Percentiles rank a stretch among this genome's conserved stretches.
Conservation (phyloP, 2,113 vertebrate genomes). For the Pseudonaja textilis region DNA sequence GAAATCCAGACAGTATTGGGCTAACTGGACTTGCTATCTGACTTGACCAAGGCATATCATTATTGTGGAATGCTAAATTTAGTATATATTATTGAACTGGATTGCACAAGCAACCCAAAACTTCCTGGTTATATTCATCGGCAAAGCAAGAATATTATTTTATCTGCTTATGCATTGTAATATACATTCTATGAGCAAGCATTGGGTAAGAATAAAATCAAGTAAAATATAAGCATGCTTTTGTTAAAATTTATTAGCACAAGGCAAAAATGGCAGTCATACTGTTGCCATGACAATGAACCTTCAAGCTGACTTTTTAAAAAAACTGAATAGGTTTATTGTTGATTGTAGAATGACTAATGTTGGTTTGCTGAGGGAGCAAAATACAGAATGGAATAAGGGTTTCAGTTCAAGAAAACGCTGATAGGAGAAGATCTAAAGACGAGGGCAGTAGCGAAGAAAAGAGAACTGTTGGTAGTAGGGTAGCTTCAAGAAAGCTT, state of each 20-base stretch:
- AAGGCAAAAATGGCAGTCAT: neutral
- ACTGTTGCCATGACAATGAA: neutral
- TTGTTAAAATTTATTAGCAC: neutral
- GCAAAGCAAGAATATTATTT: neutral
- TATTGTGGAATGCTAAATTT: neutral
- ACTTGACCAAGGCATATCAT: neutral
- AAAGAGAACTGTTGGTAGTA: neutral
- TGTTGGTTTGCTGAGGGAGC: neutral
- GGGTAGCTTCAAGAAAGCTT: neutral
- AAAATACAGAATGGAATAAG: neutral
- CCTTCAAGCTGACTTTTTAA: neutral
- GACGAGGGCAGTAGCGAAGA: neutral
- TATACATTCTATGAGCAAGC: neutral
- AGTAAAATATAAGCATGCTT: neutral
- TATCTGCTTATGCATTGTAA: neutral
- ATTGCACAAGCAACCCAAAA: neutral
- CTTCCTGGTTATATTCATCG: neutral
- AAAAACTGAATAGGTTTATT: neutral
- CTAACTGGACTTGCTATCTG: neutral
- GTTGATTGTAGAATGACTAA: neutral
- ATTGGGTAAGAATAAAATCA: neutral
- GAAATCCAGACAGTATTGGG: neutral
- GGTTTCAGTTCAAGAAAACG: neutral
- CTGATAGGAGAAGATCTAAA: neutral
- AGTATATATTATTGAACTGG: neutral